Evolutionary conservation across 2,888 invertebrate species (phyloP), one percentile per base, ranked within the genome.

Genomic region (Drosophila tanythrix): DNA sequence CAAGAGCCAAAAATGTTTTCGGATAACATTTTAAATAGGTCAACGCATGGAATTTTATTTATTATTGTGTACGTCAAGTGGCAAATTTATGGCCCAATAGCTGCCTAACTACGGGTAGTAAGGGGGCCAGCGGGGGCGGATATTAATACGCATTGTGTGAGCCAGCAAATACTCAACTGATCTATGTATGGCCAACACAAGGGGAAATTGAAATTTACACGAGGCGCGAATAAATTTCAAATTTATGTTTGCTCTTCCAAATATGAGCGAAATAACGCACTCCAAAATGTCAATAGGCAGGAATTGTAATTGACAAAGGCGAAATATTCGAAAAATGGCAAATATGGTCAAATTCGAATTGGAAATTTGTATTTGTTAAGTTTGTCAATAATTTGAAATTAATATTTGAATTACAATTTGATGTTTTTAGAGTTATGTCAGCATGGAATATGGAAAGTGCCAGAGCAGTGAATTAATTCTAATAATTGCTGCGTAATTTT

Each of bases 31-130:
- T 82, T 65, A 79, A 79, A 79, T 79, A 62, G 79, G 79, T 79
- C 79, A 82, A 57, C 59, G 63, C 63, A 71, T 72, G 64, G 72
- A 72, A 81, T 82, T 82, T 80, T 80, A 80, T 80, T 80, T 80
- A 80, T 80, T 80, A 80, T 80, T 80, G 69, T 67, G 62, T 60
- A 63, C 46, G 63, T 59, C 72, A 72, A 72, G 71, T 72, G 71
- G 72, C 63, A 72, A 46, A 72, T 72, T 72, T 72, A 72, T 72
- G 72, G 71, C 38, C 56, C 43, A 29, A 40, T 33, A 13, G 33
- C 56, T 68, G 15, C 11, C 5, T 15, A 33, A 33, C 15, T 11
- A n/a, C 1, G n/a, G 1, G 40, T 6, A 31, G 18, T 1, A 3
- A 3, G 6, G 2, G 18, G 6, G 13, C 33, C 11, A 33, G 6